phyloP scores from a whole-genome alignment of 2,888 invertebrate genomes.

The Macrosiphum euphorbiae region DNA sequence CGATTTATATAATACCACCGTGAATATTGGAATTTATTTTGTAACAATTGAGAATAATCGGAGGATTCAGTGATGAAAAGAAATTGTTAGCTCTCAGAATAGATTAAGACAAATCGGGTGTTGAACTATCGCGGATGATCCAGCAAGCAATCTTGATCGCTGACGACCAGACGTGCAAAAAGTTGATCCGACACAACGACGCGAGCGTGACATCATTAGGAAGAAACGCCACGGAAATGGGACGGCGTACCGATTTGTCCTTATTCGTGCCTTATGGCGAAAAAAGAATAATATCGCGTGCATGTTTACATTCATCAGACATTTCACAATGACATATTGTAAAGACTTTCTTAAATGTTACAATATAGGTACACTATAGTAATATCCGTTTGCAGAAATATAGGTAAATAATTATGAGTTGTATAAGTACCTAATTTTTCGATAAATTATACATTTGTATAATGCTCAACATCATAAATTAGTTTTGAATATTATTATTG shows the following conservation, averaged over 20 bases:
- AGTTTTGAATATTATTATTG: not conserved
- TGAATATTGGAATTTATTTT: not conserved
- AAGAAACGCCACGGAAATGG: slow-evolving; percentile 23
- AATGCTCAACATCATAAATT: not conserved
- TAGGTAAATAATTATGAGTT: not conserved
- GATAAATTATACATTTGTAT: not conserved
- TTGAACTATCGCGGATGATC: slow-evolving; percentile 43
- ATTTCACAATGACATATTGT: not conserved
- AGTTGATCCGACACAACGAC: slow-evolving; percentile 52
- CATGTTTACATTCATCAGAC: not conserved
- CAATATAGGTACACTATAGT: not conserved
- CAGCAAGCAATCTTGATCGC: slow-evolving; percentile 47
- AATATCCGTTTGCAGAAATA: not conserved
- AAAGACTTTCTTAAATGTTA: not conserved
- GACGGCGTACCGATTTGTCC: slow-evolving; percentile 31
- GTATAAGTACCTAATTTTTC: not conserved
- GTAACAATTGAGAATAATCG: slow-evolving; percentile 20
- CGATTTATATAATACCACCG: not conserved
- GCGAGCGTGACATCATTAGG: slow-evolving; percentile 57
- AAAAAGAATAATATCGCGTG: not conserved
- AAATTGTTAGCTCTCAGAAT: slow-evolving; percentile 25
- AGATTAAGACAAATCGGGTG: slow-evolving; percentile 50
- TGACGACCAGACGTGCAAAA: slow-evolving; percentile 33
- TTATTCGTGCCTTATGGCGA: not conserved
- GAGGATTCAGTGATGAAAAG: slow-evolving; percentile 14